Conservation (phyloP, 2,797 vertebrate genomes). For the Falco novaeseelandiae region DNA sequence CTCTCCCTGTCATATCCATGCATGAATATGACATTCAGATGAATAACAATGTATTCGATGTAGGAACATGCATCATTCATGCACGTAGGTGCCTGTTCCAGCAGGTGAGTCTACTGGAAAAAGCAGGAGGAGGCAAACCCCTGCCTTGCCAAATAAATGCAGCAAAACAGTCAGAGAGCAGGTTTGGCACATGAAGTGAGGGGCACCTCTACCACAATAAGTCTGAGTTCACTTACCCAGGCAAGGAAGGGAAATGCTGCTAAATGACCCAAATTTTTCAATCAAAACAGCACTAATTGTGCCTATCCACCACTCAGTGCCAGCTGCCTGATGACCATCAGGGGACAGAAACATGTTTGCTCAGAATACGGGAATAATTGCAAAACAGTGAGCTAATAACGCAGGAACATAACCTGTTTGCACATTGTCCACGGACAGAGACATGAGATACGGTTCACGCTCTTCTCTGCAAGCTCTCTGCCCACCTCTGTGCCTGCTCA, state of each 20-base stretch:
- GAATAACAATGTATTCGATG: rapidly evolving
- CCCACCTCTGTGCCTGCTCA: neutral
- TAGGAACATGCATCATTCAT: neutral
- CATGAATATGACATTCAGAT: neutral
- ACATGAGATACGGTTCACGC: rapidly evolving
- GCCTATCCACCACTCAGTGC: neutral
- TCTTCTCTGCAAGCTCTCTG: neutral
- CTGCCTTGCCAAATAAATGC: neutral
- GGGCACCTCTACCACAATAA: neutral
- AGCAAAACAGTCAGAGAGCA: neutral
- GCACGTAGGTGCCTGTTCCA: neutral
- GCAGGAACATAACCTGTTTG: rapidly evolving
- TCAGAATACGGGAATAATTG: neutral
- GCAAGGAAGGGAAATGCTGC: neutral
- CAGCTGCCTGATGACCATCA: neutral
- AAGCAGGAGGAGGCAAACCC: neutral
- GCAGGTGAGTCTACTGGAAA: neutral
- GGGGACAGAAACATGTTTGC: neutral
- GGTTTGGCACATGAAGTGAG: neutral
- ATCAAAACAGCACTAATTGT: neutral
- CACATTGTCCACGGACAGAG: neutral
- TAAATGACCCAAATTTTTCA: neutral
- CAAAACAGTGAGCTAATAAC: neutral
- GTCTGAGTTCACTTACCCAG: neutral
- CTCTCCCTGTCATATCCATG: neutral